Base-by-base conservation (phyloP, 2,113 vertebrate genomes). In the Gulo gulo region DNA sequence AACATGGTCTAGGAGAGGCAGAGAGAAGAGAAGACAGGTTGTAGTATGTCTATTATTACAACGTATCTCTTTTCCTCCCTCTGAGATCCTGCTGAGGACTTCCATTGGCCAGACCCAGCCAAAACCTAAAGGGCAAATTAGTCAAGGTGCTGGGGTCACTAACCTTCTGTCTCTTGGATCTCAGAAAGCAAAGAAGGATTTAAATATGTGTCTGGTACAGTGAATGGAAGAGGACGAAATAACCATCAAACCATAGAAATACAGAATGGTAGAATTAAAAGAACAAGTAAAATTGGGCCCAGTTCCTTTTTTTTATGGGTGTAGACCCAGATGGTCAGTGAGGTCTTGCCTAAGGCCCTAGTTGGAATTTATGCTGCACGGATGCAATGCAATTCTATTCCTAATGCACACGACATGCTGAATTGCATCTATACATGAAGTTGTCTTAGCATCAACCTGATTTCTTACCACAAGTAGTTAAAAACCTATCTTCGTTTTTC, bases 401-500 rank as follows among this genome's bases (percentile, higher is more conserved):
- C 2, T 88, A 20, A 21, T 69, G 39, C 74, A 26, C 13, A 6
- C 6, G 3, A 82, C 59, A 82, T 4, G 1, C 31, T 63, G 52
- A 91, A 79, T 73, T 91, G 5, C 20, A 2, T 63, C 26, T 88
- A 31, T 20, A 65, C 18, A 13, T 80, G 29, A 6, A 91, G 45
- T 65, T 63, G 7, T 91, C 86, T 88, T 94, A 63, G 21, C 31
- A 88, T 94, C 15, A 21, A 47, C 84, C n/a, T 93, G n/a, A 92
- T 39, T 39, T 81, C 21, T 85, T 96, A 81, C 47, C 91, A 91
- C 45, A 88, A 34, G 36, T 63, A 96, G 91, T 84, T 96, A 97
- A 92, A 92, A 96, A 71, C 5, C 4, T 74, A 45, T 52, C 15
- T 88, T 67, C 12, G 36, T 91, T 97, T 94, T 31, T 94, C 78